Evolutionary conservation across 2,797 vertebrate genomes (phyloP), one percentile per base, ranked within the genome.

Genomic region (Pangasius krempfi): DNA sequence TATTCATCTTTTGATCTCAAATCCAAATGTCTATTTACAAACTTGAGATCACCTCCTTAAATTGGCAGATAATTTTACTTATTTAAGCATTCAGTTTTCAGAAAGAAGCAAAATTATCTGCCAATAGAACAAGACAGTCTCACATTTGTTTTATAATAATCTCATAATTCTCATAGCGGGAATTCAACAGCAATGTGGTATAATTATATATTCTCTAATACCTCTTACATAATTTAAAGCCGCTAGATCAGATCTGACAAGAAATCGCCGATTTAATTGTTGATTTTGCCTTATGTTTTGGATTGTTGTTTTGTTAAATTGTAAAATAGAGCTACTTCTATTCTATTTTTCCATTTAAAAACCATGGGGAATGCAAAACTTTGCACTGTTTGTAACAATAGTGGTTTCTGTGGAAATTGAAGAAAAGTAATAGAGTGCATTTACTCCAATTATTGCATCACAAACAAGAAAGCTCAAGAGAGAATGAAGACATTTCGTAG

Each of bases 401-500:
- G 40, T 76, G 40, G 9, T n/a, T 5, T 4, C 18, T 78, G 30
- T 58, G 64, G 81, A 87, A 89, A 83, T 66, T 86, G 54, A 76
- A 86, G 68, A 64, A 64, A 86, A 47, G 56, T 50, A 76, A 83
- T 66, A 52, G 44, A 86, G 66, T 83, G 58, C 25, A 30, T 82
- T 20, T 52, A 82, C n/a, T 75, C 25, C 58, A 84, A 56, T 73
- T 56, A 78, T 83, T 66, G 85, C 58, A 58, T 89, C 62, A 76
- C 58, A 58, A 68, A 87, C 52, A 75, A 58, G 6, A 18, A 76
- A 9, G 50, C 70, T 87, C 50, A 27, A 47, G 70, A 87, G 72
- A 78, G 20, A 78, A 22, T 86, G 58, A 84, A 88, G 56, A 82
- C 64, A 75, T 89, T 86, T 73, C 78, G 40, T 70, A 64, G 85